Base-by-base conservation (phyloP, 1,140 invertebrate species). In the Cotesia chilonis region DNA sequence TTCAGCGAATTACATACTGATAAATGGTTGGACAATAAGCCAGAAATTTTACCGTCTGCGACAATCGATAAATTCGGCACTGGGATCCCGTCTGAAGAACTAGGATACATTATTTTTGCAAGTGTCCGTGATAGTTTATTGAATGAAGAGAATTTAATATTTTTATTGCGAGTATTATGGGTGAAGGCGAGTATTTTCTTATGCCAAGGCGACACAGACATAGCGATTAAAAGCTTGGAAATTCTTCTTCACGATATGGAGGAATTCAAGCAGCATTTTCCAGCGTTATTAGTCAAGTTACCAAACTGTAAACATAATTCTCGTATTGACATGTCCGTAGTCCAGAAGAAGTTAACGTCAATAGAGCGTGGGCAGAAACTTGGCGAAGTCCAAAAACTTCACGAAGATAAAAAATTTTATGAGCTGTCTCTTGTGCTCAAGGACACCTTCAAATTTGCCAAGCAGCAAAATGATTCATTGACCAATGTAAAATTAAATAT, bases 391-490 rank as follows among this genome's bases (percentile, higher is more conserved):
- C 86, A 91, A 77, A 86, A 88, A 69, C 81, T 93, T 0, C 92
- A 90, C 78, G 88, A 91, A 4, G 83, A 88, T 6, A 87, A 90
- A 72, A 87, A 89, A 69, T 93, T 91, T 80, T 82, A 88, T n/a
- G 90, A 92, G 77, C 87, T 93, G 0, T 84, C 91, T 6, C 80
- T 83, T 3, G 91, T 93, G 76, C 84, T 94, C 65, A 89, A 89
- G 78, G 89, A 92, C 74, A 90, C 90, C 4, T 90, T 92, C 78
- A 89, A 90, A 70, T 87, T 84, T 72, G 79, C 82, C 3, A 86
- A 83, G 74, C 80, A 86, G 63, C 76, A 78, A 41, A 81, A 81
- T 71, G 78, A 81, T 38, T 74, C 82, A 17, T 64, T 80, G 10
- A 77, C 78, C 0, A 75, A 75, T 4, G 79, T 77, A 14, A 81